phyloP scores from a whole-genome alignment of 2,113 vertebrate genomes.

The Pholis gunnellus region DNA sequence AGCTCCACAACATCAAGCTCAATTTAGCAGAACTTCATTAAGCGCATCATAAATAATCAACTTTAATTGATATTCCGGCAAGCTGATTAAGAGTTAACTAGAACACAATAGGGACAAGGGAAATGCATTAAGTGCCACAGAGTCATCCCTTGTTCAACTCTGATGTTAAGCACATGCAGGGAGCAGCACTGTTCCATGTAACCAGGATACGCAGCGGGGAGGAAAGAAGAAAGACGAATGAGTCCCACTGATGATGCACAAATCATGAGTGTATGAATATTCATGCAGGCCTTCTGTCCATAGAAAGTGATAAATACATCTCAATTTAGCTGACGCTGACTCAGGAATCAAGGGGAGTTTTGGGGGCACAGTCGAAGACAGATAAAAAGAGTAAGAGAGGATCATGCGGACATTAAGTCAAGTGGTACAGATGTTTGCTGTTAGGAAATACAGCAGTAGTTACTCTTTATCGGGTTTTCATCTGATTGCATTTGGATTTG shows the following conservation, averaged over 20 bases:
- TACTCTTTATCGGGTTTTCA: background rate
- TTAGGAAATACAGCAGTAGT: background rate
- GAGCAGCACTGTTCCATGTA: slow-evolving; percentile 43
- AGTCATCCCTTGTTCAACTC: slow-evolving; percentile 16
- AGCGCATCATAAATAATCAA: slow-evolving; percentile 71
- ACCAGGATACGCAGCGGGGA: slow-evolving; percentile 46
- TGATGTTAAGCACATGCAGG: slow-evolving; percentile 15
- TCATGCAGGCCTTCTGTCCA: slow-evolving; percentile 65
- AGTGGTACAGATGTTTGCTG: slow-evolving; percentile 41
- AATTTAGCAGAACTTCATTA: slow-evolving; percentile 65
- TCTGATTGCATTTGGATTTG: background rate
- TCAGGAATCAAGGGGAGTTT: slow-evolving; percentile 44
- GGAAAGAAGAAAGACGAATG: background rate
- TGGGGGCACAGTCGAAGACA: background rate
- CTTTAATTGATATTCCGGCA: slow-evolving; percentile 68
- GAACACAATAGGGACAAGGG: slow-evolving; percentile 59
- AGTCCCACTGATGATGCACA: slow-evolving; percentile 60
- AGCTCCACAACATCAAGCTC: slow-evolving; percentile 44
- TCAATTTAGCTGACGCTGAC: slow-evolving; percentile 60
- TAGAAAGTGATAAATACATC: slow-evolving; percentile 59
- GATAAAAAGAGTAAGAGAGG: background rate
- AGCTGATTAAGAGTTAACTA: slow-evolving; percentile 70
- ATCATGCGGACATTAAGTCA: background rate
- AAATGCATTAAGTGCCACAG: slow-evolving; percentile 51
- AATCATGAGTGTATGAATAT: slow-evolving; percentile 70